A percentile compares a stretch with the other conserved stretches of the same genome.
phyloP scores from a whole-genome alignment of 2,797 vertebrate genomes.

The Amazonetta brasiliensis region DNA sequence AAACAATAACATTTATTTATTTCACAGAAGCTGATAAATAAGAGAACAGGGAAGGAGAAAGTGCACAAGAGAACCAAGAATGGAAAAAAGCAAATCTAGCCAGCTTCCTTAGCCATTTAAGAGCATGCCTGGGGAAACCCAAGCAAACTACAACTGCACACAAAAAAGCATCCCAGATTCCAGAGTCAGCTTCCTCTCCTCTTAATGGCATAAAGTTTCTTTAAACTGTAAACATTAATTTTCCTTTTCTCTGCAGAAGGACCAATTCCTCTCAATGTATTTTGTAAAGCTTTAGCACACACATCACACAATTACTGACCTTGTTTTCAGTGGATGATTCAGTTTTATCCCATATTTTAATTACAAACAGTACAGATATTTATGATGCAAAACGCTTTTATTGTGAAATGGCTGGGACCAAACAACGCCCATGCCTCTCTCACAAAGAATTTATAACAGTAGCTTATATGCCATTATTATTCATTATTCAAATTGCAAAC shows the following conservation, averaged over 20 bases:
- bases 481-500: background rate
- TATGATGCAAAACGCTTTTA: background rate
- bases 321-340: background rate
- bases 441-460: background rate
- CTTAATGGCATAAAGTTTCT: background rate
- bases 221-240: slow-evolving; percentile 8
- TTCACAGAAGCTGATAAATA: background rate
- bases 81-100: slow-evolving; percentile 9
- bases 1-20: background rate
- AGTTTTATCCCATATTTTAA: slow-evolving; percentile 29
- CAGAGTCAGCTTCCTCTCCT: background rate
- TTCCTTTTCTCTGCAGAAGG: background rate
- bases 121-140: background rate
- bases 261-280: background rate
- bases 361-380: slow-evolving; percentile 35
- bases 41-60: background rate
- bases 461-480: slow-evolving; percentile 20
- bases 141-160: background rate
- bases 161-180: background rate
- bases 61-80: background rate
- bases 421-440: background rate
- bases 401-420: background rate
- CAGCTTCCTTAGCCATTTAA: slow-evolving; percentile 17
- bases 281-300: background rate
- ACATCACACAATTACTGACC: background rate